Percentiles rank a stretch among this genome's conserved stretches.
These are phyloP conservation scores for Drosophila lacteicornis DNA, from an alignment of 1,140 invertebrate genomes.

Conservation along the genomic window DNA sequence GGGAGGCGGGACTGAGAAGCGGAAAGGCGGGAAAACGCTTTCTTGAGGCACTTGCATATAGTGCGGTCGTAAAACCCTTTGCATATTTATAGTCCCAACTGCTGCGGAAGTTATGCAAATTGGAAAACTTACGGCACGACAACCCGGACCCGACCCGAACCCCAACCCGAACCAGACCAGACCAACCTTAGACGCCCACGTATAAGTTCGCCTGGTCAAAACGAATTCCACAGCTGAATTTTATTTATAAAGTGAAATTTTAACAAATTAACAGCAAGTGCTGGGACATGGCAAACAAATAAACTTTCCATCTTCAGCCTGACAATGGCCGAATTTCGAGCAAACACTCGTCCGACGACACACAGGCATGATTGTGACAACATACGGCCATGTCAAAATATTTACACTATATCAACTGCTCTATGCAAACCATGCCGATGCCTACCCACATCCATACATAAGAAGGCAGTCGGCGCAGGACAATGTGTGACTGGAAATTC, in stretches of 20 bases:
- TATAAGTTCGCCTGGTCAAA: slow-evolving; percentile 25
- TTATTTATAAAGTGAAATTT: slow-evolving; percentile 80
- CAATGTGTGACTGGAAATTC: slow-evolving; percentile 54
- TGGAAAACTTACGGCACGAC: slow-evolving; percentile 69
- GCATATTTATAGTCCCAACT: slow-evolving; percentile 73
- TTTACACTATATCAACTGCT: slow-evolving; percentile 75
- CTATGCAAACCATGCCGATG: slow-evolving; percentile 6
- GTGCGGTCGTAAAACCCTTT: slow-evolving; percentile 50
- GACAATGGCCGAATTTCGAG: slow-evolving; percentile 38
- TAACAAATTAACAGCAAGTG: slow-evolving; percentile 81
- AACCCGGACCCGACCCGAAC: not conserved
- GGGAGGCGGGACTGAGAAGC: not conserved
- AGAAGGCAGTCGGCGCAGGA: slow-evolving; percentile 12
- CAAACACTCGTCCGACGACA: slow-evolving; percentile 38
- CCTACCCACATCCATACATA: slow-evolving; percentile 7
- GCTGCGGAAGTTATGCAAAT: slow-evolving; percentile 76
- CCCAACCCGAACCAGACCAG: not conserved
- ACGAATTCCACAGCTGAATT: slow-evolving; percentile 50
- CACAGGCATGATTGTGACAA: slow-evolving; percentile 53
- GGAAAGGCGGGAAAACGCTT: slow-evolving; percentile 23
- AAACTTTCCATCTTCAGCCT: slow-evolving; percentile 51
- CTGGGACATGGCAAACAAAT: slow-evolving; percentile 59
- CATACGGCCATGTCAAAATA: slow-evolving; percentile 80
- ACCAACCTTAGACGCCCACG: slow-evolving; percentile 21
- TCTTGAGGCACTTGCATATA: slow-evolving; percentile 47